Base-by-base conservation (phyloP, 2,797 vertebrate genomes). In the Chrysolophus pictus region DNA sequence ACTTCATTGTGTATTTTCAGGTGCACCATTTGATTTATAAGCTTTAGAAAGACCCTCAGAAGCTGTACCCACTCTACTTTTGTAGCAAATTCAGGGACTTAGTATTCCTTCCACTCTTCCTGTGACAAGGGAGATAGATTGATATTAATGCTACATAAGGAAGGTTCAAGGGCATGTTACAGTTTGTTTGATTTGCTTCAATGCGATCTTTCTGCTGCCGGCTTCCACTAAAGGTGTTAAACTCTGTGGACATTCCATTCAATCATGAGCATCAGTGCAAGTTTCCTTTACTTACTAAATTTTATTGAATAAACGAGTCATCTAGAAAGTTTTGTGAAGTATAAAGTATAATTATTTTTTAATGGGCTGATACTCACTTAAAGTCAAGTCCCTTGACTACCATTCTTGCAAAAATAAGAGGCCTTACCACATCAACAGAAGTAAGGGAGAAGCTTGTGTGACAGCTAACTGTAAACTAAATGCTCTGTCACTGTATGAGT, bases 1-100 rank as follows among this genome's bases (percentile, higher is more conserved):
- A 47, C 81, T 78, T 84, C 56, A 44, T 78, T 86, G 24, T 79
- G 60, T 76, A 87, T 88, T 92, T 92, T 70, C 88, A 84, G 56
- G 28, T 46, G 7, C 9, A 21, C 33, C 44, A 10, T 81, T 83
- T 87, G 16, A 72, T 67, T 92, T 93, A 86, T 53, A 91, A n/a
- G n/a, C 55, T 80, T 44, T 85, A 47, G 80, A 83, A 85, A 71
- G 10, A 46, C 10, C 59, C 29, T 64, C 56, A 88, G 51, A 90
- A 92, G 47, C 7, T 90, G 29, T 74, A n/a, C 22, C 17, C 26
- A 6, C 39, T 86, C 35, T 88, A 26, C 29, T 94, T 90, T 39
- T 64, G 60, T 88, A 92, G 49, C 22, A 59, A 67, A 4, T 72
- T 89, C 79, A 78, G 63, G n/a, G n/a, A 56, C 15, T 86, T 74